Conservation (phyloP, 2,888 invertebrate genomes). For the Phyllotreta striolata region DNA sequence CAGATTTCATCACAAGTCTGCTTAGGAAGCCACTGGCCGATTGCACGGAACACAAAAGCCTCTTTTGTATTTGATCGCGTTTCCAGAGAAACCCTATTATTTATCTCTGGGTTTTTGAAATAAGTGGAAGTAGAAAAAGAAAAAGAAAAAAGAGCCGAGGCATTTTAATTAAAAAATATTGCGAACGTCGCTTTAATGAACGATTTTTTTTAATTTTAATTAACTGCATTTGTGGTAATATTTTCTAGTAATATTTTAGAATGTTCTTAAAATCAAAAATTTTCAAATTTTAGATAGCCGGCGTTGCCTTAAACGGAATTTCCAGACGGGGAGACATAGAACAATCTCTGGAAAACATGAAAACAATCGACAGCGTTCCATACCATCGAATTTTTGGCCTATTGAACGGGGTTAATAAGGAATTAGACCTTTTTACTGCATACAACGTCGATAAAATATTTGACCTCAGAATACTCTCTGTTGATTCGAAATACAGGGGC, state of each 20-base stretch:
- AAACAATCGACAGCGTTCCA: conserved; percentile 71
- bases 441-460: conserved; percentile 76
- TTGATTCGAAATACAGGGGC: conserved; percentile 75
- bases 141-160: neutral
- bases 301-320: conserved; percentile 81
- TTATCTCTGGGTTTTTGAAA: neutral
- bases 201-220: no score
- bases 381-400: conserved; percentile 82
- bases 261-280: no score
- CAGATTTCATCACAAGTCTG: no score
- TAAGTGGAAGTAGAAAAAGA: neutral
- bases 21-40: no score
- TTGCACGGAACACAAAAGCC: neutral
- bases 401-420: conserved; percentile 74
- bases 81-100: neutral
- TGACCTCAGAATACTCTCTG: conserved; percentile 83
- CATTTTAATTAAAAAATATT: neutral
- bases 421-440: conserved; percentile 72
- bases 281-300: conserved; percentile 71
- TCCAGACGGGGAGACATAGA: conserved; percentile 76
- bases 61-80: conserved; percentile 8
- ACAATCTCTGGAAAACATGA: conserved; percentile 72
- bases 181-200: no score
- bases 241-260: no score
- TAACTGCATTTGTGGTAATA: no score